Percentiles rank a stretch among this genome's conserved stretches.
Conservation (phyloP, 2,888 invertebrate species). For the Drosophila meridiana region DNA sequence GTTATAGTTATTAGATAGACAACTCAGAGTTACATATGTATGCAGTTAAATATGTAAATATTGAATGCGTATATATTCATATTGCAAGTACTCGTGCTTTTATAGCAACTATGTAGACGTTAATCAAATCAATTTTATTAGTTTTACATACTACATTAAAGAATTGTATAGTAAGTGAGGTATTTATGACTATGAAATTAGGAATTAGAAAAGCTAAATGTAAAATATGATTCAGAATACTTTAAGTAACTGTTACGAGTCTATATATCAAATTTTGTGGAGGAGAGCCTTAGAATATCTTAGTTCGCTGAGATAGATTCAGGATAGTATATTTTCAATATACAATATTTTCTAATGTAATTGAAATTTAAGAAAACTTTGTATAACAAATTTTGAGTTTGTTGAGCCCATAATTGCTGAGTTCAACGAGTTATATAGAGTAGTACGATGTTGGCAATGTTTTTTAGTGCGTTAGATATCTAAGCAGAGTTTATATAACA, state of each 20-base stretch:
- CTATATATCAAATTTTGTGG: neutral
- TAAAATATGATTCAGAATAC: neutral
- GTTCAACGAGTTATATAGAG: neutral
- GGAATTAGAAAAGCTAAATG: neutral
- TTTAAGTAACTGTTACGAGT: neutral
- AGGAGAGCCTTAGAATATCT: neutral
- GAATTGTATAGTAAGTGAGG: neutral
- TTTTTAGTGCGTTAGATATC: neutral
- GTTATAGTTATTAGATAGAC: neutral
- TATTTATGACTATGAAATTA: neutral
- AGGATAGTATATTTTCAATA: no score
- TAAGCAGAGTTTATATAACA: neutral
- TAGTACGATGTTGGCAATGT: neutral
- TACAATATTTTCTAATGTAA: neutral
- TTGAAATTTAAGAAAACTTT: neutral
- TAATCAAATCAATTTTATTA: neutral
- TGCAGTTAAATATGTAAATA: neutral
- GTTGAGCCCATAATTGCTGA: neutral
- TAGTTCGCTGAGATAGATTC: neutral
- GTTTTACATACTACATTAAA: neutral
- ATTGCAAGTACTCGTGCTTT: neutral
- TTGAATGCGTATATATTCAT: neutral
- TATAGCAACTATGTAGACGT: neutral
- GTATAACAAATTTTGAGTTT: neutral
- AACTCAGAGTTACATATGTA: slow-evolving; percentile 1